Evolutionary conservation across 2,888 invertebrate species (phyloP).

Genomic region (Augiades crinisus): DNA sequence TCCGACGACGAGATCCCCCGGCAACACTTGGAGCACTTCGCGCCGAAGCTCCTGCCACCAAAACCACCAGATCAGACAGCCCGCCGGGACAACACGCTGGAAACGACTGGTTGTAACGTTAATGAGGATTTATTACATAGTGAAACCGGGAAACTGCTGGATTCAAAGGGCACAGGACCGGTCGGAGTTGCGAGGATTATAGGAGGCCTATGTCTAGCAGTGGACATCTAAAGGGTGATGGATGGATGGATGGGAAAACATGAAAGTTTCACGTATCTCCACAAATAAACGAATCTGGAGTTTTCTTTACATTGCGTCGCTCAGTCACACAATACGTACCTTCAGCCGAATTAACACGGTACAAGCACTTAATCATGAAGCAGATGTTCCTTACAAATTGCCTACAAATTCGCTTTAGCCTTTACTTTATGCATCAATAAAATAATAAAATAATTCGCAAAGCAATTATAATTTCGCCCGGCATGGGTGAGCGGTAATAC

Average conservation of each 20-base stretch:
- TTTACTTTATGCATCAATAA: constrained; percentile 26
- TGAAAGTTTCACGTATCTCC: too few species aligned
- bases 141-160: too few species aligned
- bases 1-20: constrained; percentile 96
- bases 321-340: too few species aligned
- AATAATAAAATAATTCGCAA: constrained; percentile 32
- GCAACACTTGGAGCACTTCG: constrained; percentile 97
- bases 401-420: constrained; percentile 18
- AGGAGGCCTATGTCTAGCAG: too few species aligned
- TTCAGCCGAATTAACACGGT: neutral
- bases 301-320: too few species aligned
- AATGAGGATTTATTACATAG: too few species aligned
- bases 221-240: too few species aligned
- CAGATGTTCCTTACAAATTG: constrained; percentile 23
- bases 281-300: too few species aligned
- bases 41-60: constrained; percentile 92
- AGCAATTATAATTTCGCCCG: constrained; percentile 27
- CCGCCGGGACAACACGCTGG: neutral
- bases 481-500: constrained; percentile 23
- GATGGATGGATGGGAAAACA: too few species aligned
- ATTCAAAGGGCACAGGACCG: too few species aligned
- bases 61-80: constrained; percentile 20
- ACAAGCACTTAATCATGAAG: constrained; percentile 14
- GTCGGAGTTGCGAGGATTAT: too few species aligned
- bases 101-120: too few species aligned